These are phyloP conservation scores for Potorous gilbertii DNA, from an alignment of 2,797 vertebrate genomes.

Conservation along the genomic window DNA sequence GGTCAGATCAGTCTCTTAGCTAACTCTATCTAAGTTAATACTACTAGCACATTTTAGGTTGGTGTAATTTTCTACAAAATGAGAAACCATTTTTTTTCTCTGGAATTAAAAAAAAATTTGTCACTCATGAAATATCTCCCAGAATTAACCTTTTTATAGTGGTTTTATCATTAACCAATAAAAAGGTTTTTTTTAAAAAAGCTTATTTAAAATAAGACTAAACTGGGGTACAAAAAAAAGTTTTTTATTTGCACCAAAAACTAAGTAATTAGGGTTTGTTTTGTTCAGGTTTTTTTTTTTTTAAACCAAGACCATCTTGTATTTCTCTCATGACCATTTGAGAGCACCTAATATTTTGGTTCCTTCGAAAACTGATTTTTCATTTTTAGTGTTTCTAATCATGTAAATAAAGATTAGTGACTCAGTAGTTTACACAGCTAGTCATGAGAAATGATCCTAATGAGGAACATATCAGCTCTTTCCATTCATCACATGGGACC, in stretches of 20 bases:
- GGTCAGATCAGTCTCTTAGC: slow-evolving; percentile 7
- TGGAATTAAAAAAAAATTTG: neutral
- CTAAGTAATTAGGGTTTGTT: neutral
- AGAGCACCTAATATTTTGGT: neutral
- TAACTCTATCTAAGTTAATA: neutral
- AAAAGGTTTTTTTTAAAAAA: neutral
- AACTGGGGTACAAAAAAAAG: neutral
- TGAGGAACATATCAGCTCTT: neutral
- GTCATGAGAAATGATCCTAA: neutral
- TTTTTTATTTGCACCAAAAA: neutral
- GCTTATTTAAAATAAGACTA: neutral
- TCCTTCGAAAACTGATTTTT: neutral
- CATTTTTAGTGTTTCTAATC: neutral
- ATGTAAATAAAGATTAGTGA: neutral
- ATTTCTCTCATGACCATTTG: neutral
- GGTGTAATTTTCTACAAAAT: neutral
- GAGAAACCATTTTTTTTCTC: neutral
- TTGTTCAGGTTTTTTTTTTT: neutral
- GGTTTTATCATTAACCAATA: slow-evolving; percentile 17
- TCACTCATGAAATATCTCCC: slow-evolving; percentile 8
- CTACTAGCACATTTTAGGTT: neutral
- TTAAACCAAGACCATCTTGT: neutral
- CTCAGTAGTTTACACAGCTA: neutral
- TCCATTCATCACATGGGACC: neutral
- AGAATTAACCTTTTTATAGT: neutral